Percentiles rank a stretch among this genome's conserved stretches.
Conservation (phyloP, 1,140 invertebrate genomes). For the Stegodyphus mimosarum region DNA sequence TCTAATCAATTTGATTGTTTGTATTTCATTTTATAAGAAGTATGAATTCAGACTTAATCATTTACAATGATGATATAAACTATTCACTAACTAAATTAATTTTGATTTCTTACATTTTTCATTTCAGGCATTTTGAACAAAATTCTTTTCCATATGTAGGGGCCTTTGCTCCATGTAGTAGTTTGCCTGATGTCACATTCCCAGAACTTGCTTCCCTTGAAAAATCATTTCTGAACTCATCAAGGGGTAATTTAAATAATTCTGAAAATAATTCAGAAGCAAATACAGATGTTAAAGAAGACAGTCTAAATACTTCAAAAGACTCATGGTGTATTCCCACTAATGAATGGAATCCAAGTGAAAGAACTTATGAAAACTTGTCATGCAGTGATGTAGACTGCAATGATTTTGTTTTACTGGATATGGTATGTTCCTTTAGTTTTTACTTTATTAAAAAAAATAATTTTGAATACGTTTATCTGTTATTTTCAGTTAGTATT, state of each 20-base stretch:
- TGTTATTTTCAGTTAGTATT: too few relatives aligned
- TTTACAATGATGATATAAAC: too few relatives aligned
- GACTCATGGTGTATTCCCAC: slow-evolving; percentile 28
- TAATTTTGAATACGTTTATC: too few relatives aligned
- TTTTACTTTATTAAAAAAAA: not conserved
- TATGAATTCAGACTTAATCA: too few relatives aligned
- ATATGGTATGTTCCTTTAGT: slow-evolving; percentile 73
- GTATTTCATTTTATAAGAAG: too few relatives aligned
- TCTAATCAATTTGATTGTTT: too few relatives aligned
- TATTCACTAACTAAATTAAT: too few relatives aligned
- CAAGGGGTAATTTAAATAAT: slow-evolving; percentile 26
- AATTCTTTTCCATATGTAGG: slow-evolving; percentile 23
- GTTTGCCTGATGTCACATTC: not conserved
- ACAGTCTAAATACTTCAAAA: slow-evolving; percentile 32
- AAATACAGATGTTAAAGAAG: slow-evolving; percentile 33
- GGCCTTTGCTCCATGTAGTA: slow-evolving; percentile 39
- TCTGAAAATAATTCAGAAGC: slow-evolving; percentile 46
- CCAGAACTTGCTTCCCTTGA: slow-evolving; percentile 29
- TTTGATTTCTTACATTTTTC: not conserved
- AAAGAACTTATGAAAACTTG: slow-evolving; percentile 23
- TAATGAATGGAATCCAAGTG: slow-evolving; percentile 35
- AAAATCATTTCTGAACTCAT: slow-evolving; percentile 25
- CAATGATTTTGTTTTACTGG: slow-evolving; percentile 82
- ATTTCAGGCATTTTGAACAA: not conserved
- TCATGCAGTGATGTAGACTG: slow-evolving; percentile 67